Evolutionary conservation across 2,888 invertebrate genomes (phyloP), one percentile per base, ranked within the genome.

Genomic region (Epirrhoe tristata): DNA sequence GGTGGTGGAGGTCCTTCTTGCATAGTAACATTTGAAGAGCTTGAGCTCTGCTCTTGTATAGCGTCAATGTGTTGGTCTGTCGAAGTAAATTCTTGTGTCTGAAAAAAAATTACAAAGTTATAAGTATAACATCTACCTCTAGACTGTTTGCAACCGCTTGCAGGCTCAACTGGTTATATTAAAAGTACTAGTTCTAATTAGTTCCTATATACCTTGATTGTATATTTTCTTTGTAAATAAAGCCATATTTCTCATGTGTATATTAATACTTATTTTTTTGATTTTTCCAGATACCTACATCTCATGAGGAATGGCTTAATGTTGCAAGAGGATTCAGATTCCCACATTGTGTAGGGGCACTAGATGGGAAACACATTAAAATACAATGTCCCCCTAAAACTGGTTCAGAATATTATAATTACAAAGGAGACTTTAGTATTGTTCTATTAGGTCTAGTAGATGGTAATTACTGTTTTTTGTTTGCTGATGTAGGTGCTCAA

Each of bases 41-140:
- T 63, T 51, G 63, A 63, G 8, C 46, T 57, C 32, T 55, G 63
- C 63, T 63, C 63, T 52, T 63, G 63, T 48, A 5, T 63, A 57
- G 63, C 63, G 57, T 63, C 63, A 63, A 58, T 48, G 58, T 64
- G 63, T 58, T 52, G 58, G 52, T 64, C 63, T 64, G 53, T 58
- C 32, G 58, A 64, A 64, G 58, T 64, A 58, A 57, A 58, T 52
- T 58, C 63, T 64, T 58, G 63, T 54, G 58, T 54, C 63, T 64
- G 63, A 64, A 63, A 57, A 57, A 63, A 56, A 55, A 51, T 43
- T 43, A 46, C 53, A 39, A 60, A 53, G 52, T 10, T 60, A 60
- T 56, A 56, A 12, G 43, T 56, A 56, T 56, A 56, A 16, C n/a
- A n/a, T n/a, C n/a, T n/a, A n/a, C n/a, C n/a, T n/a, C n/a, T n/a